Evolutionary conservation across 2,888 invertebrate species (phyloP), one percentile per base, ranked within the genome.

Genomic region (Sinelater perroti): DNA sequence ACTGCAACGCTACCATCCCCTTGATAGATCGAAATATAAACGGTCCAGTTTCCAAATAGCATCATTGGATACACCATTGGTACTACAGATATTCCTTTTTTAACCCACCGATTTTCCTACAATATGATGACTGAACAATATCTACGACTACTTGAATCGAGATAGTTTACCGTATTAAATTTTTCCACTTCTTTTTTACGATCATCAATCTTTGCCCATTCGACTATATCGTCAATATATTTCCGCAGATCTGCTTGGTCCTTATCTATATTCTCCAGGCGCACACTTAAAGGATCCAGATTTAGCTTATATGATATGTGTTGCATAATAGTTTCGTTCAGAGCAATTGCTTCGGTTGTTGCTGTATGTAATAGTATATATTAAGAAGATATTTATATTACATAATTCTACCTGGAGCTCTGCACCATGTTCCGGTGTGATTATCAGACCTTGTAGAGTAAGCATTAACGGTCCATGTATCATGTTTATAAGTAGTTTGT

Each of bases 61-160:
- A 75, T 66, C 1, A 87, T 77, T 0, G 83, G 83, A 79, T 87
- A 93, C 65, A 83, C 84, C 84, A 92, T 85, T 2, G 89, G 83
- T 6, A 87, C 80, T 3, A 91, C 70, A 8, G 86, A 79, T 1
- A 90, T 75, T 0, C 90, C 94, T 26, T 84, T 83, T 73, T 94
- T 94, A 67, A 85, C 89, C 93, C 93, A 94, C 17, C 90, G 80
- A 76, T 93, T 91, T 45, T 82, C 79, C 86, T 85, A 67, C 50
- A 35, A 62, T 10, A 38, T 20, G n/a, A n/a, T n/a, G n/a, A n/a
- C n/a, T n/a, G n/a, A n/a, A n/a, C n/a, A n/a, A n/a, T 13, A 33
- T 5, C 11, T 13, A 2, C 2, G 10, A 13, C 7, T 13, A 33
- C 33, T 33, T 33, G n/a, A n/a, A n/a, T n/a, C n/a, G n/a, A n/a